A percentile compares a stretch with the other conserved stretches of the same genome.
Conservation (phyloP, 2,888 invertebrate species). For the Drosophila atripex region DNA sequence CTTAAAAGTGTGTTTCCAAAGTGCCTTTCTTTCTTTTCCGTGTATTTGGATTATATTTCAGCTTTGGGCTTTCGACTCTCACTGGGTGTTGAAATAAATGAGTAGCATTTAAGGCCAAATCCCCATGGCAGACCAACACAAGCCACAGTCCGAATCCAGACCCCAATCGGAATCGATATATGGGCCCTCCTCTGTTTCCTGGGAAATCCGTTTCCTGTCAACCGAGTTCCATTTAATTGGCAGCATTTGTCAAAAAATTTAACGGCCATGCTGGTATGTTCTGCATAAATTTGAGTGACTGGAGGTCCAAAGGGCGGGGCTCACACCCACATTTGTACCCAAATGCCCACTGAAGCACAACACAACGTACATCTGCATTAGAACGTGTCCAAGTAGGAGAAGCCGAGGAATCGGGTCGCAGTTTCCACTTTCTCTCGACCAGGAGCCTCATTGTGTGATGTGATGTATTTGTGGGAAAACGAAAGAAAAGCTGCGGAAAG, state of each 20-base stretch:
- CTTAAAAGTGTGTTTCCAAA: neutral
- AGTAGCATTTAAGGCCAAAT: conserved; percentile 52
- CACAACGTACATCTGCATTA: conserved; percentile 19
- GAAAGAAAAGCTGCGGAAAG: neutral
- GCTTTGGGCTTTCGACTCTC: conserved; percentile 41
- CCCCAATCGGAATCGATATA: conserved; percentile 43
- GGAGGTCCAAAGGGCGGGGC: neutral
- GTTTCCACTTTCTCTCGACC: conserved; percentile 44
- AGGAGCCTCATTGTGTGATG: conserved; percentile 33
- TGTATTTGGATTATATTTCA: conserved; percentile 30
- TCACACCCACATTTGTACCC: neutral
- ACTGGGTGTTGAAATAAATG: conserved; percentile 57
- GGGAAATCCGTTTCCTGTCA: conserved; percentile 35
- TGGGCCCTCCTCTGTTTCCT: conserved; percentile 6
- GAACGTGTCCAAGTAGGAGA: conserved; percentile 42
- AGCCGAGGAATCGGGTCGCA: conserved; percentile 54
- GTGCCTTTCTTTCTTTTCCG: neutral
- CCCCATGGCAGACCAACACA: conserved; percentile 34
- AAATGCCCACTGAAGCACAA: neutral
- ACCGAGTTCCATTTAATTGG: conserved; percentile 42
- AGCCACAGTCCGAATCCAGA: conserved; percentile 27
- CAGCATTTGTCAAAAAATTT: conserved; percentile 50
- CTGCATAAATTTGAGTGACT: conserved; percentile 25
- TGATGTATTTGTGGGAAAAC: conserved; percentile 26
- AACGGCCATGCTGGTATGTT: conserved; percentile 13